Conservation (phyloP, 2,888 invertebrate genomes). For the Ennomos erosarius region DNA sequence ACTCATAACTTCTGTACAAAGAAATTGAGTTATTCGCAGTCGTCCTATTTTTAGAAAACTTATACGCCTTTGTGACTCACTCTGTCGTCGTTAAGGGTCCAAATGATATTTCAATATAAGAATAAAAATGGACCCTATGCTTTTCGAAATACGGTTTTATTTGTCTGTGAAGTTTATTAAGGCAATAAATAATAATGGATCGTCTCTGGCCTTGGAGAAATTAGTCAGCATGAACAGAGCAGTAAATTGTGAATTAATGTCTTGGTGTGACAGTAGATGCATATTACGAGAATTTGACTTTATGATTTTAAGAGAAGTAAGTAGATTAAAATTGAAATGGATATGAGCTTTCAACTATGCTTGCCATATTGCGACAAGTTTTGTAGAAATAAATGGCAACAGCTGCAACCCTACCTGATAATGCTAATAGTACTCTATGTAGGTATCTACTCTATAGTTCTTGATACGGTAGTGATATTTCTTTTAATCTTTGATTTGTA, state of each 20-base stretch:
- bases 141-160: constrained; percentile 50
- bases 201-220: constrained; percentile 79
- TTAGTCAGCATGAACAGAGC: constrained; percentile 66
- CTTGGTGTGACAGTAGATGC: constrained; percentile 49
- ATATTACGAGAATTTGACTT: constrained; percentile 35
- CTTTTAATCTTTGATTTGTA: constrained; percentile 1
- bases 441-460: too few relatives aligned
- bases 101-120: constrained; percentile 60
- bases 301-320: constrained; percentile 42
- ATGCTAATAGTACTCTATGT: too few relatives aligned
- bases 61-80: constrained; percentile 70
- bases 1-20: constrained; percentile 11
- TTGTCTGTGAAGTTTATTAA: constrained; percentile 61
- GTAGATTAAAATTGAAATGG: constrained; percentile 29
- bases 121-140: constrained; percentile 52
- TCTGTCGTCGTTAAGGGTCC: constrained; percentile 63
- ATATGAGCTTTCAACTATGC: not conserved
- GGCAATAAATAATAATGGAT: constrained; percentile 83
- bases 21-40: constrained; percentile 29
- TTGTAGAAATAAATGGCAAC: not conserved
- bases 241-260: constrained; percentile 65
- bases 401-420: not conserved
- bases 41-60: constrained; percentile 67
- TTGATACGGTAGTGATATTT: too few relatives aligned
- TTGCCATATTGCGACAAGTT: not conserved